Percentiles rank a stretch among this genome's conserved stretches.
Evolutionary conservation across 1,140 invertebrate genomes (phyloP).

Genomic region (Neodiprion fabricii): DNA sequence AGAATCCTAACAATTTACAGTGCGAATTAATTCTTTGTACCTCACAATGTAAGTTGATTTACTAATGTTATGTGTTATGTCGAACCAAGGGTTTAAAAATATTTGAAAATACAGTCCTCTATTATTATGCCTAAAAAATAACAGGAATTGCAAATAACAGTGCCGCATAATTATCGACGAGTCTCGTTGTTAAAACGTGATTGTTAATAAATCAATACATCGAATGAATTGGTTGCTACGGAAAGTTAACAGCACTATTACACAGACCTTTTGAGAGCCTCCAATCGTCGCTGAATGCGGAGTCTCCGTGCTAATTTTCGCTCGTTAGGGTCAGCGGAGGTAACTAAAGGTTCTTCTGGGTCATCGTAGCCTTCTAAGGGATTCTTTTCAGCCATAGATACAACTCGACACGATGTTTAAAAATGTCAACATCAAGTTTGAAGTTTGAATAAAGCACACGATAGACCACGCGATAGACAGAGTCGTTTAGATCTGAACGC

Average conservation of each 20-base stretch:
- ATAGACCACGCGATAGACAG: not conserved
- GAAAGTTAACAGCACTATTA: constrained; percentile 4
- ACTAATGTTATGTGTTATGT: too few relatives aligned
- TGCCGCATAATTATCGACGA: too few relatives aligned
- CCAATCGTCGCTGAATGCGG: constrained; percentile 66
- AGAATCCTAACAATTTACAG: not conserved
- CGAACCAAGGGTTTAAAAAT: too few relatives aligned
- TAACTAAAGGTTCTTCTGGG: constrained; percentile 61
- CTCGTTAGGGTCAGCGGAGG: constrained; percentile 65
- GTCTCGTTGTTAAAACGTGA: too few relatives aligned
- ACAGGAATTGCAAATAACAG: too few relatives aligned
- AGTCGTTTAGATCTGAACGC: not conserved
- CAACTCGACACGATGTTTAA: not conserved
- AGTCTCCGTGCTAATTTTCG: constrained; percentile 68
- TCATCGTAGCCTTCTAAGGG: constrained; percentile 18
- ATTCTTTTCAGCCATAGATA: not conserved
- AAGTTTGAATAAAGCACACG: not conserved
- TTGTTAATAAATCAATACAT: not conserved
- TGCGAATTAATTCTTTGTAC: not conserved
- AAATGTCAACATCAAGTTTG: not conserved
- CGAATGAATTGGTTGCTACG: constrained; percentile 2
- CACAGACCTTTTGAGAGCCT: constrained; percentile 64
- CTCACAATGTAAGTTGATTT: too few relatives aligned
- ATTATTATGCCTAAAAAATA: too few relatives aligned
- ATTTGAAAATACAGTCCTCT: too few relatives aligned